These are phyloP conservation scores for Drosophila parthenogenetica DNA, from an alignment of 2,888 invertebrate genomes.

Conservation along the genomic window DNA sequence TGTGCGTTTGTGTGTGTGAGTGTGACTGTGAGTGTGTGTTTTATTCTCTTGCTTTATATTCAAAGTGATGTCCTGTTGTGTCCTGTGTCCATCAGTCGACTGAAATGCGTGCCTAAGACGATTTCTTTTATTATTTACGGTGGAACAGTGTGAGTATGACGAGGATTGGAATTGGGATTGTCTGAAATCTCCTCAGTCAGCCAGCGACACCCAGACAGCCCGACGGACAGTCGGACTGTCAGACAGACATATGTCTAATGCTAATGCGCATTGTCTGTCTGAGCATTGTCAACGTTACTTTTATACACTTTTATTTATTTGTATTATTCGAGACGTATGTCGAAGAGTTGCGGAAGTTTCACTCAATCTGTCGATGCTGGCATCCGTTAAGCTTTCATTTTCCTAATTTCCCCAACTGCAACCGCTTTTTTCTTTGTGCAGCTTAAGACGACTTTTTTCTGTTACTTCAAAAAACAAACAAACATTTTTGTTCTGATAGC, in stretches of 20 bases:
- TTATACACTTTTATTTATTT: slow-evolving; percentile 1
- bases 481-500: too few relatives aligned
- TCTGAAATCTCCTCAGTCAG: slow-evolving; percentile 54
- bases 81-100: slow-evolving; percentile 71
- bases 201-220: slow-evolving; percentile 8
- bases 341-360: slow-evolving; percentile 68
- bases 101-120: slow-evolving; percentile 80
- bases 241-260: slow-evolving; percentile 71
- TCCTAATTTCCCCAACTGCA: slow-evolving; percentile 48
- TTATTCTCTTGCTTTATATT: slow-evolving; percentile 81
- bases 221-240: slow-evolving; percentile 1
- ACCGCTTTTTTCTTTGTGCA: slow-evolving; percentile 2
- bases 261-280: slow-evolving; percentile 68
- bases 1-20: slow-evolving; percentile 25
- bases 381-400: slow-evolving; percentile 52
- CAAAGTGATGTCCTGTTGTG: slow-evolving; percentile 78
- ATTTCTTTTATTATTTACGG: slow-evolving; percentile 81
- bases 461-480: too few relatives aligned
- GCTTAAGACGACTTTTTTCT: not conserved
- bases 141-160: slow-evolving; percentile 16
- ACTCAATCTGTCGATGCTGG: slow-evolving; percentile 46
- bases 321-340: slow-evolving; percentile 11
- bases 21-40: slow-evolving; percentile 53
- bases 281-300: slow-evolving; percentile 59
- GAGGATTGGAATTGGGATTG: slow-evolving; percentile 58